Evolutionary conservation across 2,113 vertebrate species (phyloP).

Genomic region (Oncorhynchus keta): DNA sequence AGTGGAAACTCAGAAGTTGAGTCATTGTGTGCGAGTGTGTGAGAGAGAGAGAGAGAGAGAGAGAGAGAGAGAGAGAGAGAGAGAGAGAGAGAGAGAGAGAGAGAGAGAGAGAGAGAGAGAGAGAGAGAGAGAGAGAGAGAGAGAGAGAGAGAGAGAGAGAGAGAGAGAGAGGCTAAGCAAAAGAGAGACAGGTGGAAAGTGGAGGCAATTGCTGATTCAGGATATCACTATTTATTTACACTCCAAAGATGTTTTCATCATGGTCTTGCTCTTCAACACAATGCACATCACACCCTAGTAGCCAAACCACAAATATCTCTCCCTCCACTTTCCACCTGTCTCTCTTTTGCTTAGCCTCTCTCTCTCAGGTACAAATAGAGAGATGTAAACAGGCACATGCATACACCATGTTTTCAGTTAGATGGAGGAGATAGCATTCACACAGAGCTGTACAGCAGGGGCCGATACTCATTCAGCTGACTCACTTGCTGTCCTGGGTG

Average conservation of each 20-base stretch:
- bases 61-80: background rate
- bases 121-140: background rate
- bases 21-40: constrained; percentile 18
- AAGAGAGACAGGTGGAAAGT: background rate
- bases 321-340: no score
- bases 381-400: background rate
- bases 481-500: constrained; percentile 1
- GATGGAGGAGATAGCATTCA: background rate
- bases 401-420: background rate
- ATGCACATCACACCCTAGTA: no score
- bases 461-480: constrained; percentile 5
- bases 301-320: no score
- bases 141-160: background rate
- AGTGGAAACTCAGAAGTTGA: constrained; percentile 26
- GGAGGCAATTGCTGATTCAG: no score
- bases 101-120: background rate
- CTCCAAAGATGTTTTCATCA: no score
- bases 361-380: background rate
- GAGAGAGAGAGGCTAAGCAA: background rate
- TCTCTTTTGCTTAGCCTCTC: no score
- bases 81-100: background rate
- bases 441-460: background rate
- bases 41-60: background rate
- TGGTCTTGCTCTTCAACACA: no score
- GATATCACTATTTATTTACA: no score